Base-by-base conservation (phyloP, 1,140 invertebrate species). In the Drosophila bocki region DNA sequence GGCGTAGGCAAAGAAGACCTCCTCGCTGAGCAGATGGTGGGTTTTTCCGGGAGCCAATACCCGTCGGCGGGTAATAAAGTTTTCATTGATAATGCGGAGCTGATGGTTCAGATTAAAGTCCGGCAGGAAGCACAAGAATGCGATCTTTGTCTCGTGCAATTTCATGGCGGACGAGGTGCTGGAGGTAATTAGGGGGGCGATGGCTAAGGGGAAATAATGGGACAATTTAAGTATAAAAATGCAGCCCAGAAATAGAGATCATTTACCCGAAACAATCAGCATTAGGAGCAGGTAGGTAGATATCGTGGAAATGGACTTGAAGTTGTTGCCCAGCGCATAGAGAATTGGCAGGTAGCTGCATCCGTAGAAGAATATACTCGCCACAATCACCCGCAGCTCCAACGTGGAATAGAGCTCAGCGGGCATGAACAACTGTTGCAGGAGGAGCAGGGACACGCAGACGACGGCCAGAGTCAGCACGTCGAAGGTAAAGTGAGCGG, bases 101-200 rank as follows among this genome's bases (percentile, higher is more conserved):
- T 93, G 92, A 47, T 93, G 92, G 44, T 92, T 92, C 17, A 93
- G 65, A 76, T 91, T 91, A 8, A 92, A 93, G 57, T 93, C 92
- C 15, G 92, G 92, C 5, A 93, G 44, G 17, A 92, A 74, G 29
- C 76, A 53, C 8, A 93, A 61, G 15, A 92, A 80, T 6, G 53
- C 56, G 3, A 93, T 93, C 57, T 79, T 74, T 0, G 78, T 85
- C 22, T 78, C 69, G 41, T 91, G 84, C 32, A 78, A 56, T 29
- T 83, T 83, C 80, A 93, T 93, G 7, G 88, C 76, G 50, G 75
- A 59, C 12, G 78, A 22, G 48, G 75, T 85, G 37, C 7, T 65
- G 9, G 92, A 93, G 19, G 91, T 92, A 7, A 93, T 92, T 17
- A 92, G 26, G 1, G 92, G 79, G 11, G 79, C 61, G 39, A 93